A percentile compares a stretch with the other conserved stretches of the same genome.
phyloP scores from a whole-genome alignment of 2,797 vertebrate species.

The Hyperoplus immaculatus region DNA sequence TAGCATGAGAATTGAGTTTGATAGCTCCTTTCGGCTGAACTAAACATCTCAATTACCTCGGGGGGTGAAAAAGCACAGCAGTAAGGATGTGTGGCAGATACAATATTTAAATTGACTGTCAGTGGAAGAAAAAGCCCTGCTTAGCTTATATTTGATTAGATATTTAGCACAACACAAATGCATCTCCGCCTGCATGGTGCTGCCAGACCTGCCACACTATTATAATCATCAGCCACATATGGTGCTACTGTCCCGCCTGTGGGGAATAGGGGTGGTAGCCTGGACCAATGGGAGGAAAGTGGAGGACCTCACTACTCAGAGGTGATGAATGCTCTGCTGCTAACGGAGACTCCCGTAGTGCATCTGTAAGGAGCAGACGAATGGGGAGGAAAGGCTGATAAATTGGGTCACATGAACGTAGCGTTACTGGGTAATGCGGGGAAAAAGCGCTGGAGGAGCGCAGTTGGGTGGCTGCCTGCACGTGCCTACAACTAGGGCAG shows the following conservation, averaged over 20 bases:
- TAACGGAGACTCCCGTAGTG: slow-evolving; percentile 70
- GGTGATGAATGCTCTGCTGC: slow-evolving; percentile 80
- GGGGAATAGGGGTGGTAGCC: slow-evolving; percentile 57
- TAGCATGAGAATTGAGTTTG: slow-evolving; percentile 58
- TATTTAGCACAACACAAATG: slow-evolving; percentile 66
- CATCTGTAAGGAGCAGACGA: slow-evolving; percentile 82
- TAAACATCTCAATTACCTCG: slow-evolving; percentile 69
- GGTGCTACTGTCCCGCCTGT: slow-evolving; percentile 64
- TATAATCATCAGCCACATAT: slow-evolving; percentile 68
- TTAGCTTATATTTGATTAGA: slow-evolving; percentile 71
- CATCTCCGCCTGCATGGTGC: slow-evolving; percentile 35
- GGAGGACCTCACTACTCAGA: slow-evolving; percentile 67
- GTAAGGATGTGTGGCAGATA: slow-evolving; percentile 61
- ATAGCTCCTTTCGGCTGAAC: slow-evolving; percentile 65
- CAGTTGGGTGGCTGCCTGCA: slow-evolving; percentile 67
- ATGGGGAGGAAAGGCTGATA: slow-evolving; percentile 78
- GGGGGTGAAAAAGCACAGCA: slow-evolving; percentile 47
- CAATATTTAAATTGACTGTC: slow-evolving; percentile 74
- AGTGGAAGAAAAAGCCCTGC: slow-evolving; percentile 51
- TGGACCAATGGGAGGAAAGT: slow-evolving; percentile 57
- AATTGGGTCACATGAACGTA: slow-evolving; percentile 79
- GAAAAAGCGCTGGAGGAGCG: slow-evolving; percentile 75
- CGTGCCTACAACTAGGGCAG: slow-evolving; percentile 73
- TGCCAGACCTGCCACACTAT: slow-evolving; percentile 49
- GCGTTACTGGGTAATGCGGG: slow-evolving; percentile 81